Conservation (phyloP, 2,113 vertebrate species). For the Xiphophorus hellerii region DNA sequence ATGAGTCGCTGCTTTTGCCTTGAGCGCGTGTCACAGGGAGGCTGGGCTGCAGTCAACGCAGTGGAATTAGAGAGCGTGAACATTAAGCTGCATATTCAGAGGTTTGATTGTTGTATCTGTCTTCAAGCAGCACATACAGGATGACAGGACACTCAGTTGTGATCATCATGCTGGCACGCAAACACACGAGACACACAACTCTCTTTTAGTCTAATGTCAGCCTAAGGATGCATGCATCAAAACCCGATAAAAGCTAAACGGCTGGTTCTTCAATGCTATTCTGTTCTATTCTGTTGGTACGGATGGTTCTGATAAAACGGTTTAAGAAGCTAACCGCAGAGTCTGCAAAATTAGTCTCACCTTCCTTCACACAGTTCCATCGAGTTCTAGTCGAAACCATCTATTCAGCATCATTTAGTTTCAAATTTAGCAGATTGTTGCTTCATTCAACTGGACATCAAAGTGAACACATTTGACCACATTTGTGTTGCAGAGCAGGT, state of each 20-base stretch:
- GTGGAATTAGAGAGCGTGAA: slow-evolving; percentile 22
- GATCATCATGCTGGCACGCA: neutral
- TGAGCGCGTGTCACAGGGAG: slow-evolving; percentile 24
- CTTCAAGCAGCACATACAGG: slow-evolving; percentile 15
- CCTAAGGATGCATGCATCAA: no score
- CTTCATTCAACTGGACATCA: no score
- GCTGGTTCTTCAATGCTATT: neutral
- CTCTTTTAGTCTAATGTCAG: neutral
- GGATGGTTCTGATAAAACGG: neutral
- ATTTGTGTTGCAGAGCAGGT: no score
- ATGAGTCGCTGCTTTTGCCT: slow-evolving; percentile 52
- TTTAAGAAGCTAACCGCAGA: no score
- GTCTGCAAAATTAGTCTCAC: no score
- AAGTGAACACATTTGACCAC: no score
- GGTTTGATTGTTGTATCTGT: slow-evolving; percentile 28
- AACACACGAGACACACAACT: neutral
- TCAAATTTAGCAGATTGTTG: no score
- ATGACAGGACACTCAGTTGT: neutral
- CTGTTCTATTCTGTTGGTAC: neutral
- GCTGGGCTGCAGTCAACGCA: slow-evolving; percentile 16
- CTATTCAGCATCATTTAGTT: no score
- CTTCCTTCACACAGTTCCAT: no score
- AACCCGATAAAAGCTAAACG: neutral
- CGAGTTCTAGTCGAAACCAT: no score
- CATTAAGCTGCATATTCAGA: slow-evolving; percentile 37